These are phyloP conservation scores for Oscheius onirici DNA, from an alignment of 2,888 invertebrate genomes.

Conservation along the genomic window DNA sequence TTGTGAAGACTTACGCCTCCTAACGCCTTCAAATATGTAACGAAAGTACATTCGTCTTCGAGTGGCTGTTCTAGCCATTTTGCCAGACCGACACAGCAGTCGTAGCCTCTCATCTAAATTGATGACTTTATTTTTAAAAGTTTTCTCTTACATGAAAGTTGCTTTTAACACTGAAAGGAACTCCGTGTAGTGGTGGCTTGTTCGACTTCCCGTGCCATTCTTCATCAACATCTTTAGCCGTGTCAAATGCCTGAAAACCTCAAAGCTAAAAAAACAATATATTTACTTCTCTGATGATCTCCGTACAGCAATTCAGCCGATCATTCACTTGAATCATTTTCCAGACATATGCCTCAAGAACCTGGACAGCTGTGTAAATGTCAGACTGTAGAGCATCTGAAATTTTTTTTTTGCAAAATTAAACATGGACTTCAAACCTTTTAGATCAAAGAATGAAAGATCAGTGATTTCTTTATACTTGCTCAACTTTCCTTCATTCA, in stretches of 20 bases:
- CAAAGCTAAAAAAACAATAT: neutral
- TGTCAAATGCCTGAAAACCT: constrained; percentile 51
- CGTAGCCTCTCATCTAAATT: constrained; percentile 67
- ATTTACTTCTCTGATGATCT: constrained; percentile 53
- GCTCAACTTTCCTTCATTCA: neutral
- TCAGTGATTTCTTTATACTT: constrained; percentile 21
- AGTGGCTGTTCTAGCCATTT: constrained; percentile 70
- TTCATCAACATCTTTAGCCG: constrained; percentile 57
- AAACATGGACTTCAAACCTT: neutral
- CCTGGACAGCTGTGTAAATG: constrained; percentile 56
- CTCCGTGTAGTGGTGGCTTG: constrained; percentile 67
- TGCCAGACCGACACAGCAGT: constrained; percentile 71
- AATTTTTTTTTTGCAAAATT: constrained; percentile 28
- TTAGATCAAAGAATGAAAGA: constrained; percentile 15
- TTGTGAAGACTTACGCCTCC: constrained; percentile 72
- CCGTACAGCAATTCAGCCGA: constrained; percentile 62
- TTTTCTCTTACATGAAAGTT: constrained; percentile 54
- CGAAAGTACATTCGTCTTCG: constrained; percentile 57
- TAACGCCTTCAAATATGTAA: constrained; percentile 60
- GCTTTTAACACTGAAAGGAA: constrained; percentile 70
- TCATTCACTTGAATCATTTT: constrained; percentile 62
- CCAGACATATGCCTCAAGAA: constrained; percentile 61
- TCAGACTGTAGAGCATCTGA: constrained; percentile 62
- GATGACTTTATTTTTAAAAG: neutral
- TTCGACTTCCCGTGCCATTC: constrained; percentile 34